Percentiles rank a stretch among this genome's conserved stretches.
These are phyloP conservation scores for Atethmia centrago DNA, from an alignment of 2,888 invertebrate genomes.

Conservation along the genomic window DNA sequence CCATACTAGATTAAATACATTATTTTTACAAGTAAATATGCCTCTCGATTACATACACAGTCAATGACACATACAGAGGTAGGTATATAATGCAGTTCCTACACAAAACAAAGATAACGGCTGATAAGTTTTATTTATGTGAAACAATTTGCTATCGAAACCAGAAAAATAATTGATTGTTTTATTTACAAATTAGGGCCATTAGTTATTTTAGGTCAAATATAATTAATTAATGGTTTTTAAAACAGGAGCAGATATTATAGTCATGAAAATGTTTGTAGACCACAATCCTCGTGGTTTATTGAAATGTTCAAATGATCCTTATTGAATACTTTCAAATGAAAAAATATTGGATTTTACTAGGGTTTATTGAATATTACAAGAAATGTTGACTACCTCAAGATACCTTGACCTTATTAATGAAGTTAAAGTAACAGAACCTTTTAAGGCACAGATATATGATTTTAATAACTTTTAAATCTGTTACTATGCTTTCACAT, in stretches of 20 bases:
- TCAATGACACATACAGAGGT: slow-evolving; percentile 68
- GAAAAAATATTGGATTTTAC: neutral
- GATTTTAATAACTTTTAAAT: too few species aligned
- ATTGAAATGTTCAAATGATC: neutral
- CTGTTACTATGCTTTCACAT: too few species aligned
- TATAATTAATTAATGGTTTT: slow-evolving; percentile 1
- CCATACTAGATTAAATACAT: slow-evolving; percentile 23
- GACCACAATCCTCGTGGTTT: neutral
- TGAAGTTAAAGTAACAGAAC: too few species aligned
- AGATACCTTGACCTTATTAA: too few species aligned
- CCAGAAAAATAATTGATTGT: slow-evolving; percentile 65
- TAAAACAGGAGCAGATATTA: neutral
- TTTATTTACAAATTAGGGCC: slow-evolving; percentile 40
- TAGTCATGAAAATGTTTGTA: neutral
- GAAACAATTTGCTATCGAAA: slow-evolving; percentile 68
- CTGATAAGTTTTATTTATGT: slow-evolving; percentile 71
- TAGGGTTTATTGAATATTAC: too few species aligned
- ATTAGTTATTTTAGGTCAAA: slow-evolving; percentile 13
- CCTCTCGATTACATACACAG: slow-evolving; percentile 43
- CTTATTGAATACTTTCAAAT: neutral
- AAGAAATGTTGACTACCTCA: too few species aligned
- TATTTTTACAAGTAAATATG: slow-evolving; percentile 45
- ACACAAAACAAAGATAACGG: slow-evolving; percentile 71
- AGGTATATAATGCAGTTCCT: slow-evolving; percentile 58
- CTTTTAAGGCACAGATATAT: too few species aligned